Conservation (phyloP, 1,140 invertebrate species). For the Papilio machaon region DNA sequence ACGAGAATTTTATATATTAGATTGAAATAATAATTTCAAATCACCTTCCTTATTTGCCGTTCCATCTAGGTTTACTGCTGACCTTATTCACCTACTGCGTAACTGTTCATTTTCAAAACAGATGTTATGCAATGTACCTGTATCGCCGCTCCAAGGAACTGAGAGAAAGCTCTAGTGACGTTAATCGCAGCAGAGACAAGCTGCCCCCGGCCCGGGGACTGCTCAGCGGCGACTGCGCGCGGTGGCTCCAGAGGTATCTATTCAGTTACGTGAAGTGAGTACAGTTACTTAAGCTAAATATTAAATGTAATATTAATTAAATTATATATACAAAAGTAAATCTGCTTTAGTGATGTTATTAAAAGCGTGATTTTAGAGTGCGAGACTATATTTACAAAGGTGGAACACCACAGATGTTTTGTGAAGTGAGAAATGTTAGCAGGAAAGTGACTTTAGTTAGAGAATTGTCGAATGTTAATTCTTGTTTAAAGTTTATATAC, state of each 20-base stretch:
- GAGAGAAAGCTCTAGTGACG: conserved; percentile 87
- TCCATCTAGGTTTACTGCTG: not conserved
- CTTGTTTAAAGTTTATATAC: conserved; percentile 14
- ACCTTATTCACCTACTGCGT: not conserved
- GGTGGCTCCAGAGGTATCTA: conserved; percentile 81
- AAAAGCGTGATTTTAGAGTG: not conserved
- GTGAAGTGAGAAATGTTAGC: conserved; percentile 4
- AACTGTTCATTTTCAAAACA: conserved; percentile 13
- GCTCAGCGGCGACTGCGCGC: conserved; percentile 68
- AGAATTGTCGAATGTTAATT: not conserved
- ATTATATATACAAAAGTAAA: not conserved
- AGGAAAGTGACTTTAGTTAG: not conserved
- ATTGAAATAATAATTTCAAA: not conserved
- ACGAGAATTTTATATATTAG: too few relatives aligned
- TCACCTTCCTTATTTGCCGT: not conserved
- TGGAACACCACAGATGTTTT: not conserved
- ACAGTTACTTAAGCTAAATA: not conserved
- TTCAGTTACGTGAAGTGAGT: conserved; percentile 31
- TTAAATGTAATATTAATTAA: not conserved
- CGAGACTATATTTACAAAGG: not conserved
- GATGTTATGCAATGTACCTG: conserved; percentile 79
- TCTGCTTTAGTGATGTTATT: not conserved
- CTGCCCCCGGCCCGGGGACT: conserved; percentile 82
- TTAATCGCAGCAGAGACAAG: conserved; percentile 87
- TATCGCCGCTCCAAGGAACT: conserved; percentile 88